Conservation (phyloP, 2,797 vertebrate species). For the Falco biarmicus region DNA sequence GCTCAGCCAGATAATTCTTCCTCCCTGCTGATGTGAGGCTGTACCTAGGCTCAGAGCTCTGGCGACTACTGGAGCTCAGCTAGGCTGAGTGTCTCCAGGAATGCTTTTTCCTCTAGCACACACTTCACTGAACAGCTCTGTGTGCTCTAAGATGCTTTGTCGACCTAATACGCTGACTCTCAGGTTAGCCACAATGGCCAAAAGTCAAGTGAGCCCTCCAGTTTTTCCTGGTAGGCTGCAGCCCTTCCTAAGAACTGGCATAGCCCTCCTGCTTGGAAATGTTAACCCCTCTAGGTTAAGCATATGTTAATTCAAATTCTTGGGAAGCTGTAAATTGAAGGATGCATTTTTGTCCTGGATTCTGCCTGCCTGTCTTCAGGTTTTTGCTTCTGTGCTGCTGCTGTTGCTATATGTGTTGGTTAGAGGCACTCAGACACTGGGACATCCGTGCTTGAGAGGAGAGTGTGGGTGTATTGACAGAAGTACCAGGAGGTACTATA, state of each 20-base stretch:
- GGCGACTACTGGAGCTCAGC: neutral
- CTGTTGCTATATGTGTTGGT: neutral
- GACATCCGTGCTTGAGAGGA: neutral
- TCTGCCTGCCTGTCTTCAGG: neutral
- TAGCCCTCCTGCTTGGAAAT: neutral
- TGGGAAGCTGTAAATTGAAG: neutral
- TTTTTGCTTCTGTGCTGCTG: neutral
- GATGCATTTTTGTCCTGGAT: neutral
- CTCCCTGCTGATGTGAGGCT: neutral
- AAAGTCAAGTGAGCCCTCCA: neutral
- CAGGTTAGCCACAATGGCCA: accelerated
- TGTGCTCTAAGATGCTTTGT: neutral
- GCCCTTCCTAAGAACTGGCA: neutral
- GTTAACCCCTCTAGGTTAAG: neutral
- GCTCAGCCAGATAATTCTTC: neutral
- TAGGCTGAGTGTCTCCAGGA: neutral
- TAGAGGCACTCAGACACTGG: neutral
- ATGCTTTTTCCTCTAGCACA: neutral
- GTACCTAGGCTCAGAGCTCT: neutral
- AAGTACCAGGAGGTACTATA: neutral
- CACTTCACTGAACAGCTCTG: neutral
- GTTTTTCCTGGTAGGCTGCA: neutral
- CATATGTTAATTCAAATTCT: neutral
- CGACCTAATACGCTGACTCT: neutral
- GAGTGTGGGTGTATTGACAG: conserved; percentile 31